These are phyloP conservation scores for Sminthopsis crassicaudata DNA, from an alignment of 2,113 vertebrate genomes.

Conservation along the genomic window DNA sequence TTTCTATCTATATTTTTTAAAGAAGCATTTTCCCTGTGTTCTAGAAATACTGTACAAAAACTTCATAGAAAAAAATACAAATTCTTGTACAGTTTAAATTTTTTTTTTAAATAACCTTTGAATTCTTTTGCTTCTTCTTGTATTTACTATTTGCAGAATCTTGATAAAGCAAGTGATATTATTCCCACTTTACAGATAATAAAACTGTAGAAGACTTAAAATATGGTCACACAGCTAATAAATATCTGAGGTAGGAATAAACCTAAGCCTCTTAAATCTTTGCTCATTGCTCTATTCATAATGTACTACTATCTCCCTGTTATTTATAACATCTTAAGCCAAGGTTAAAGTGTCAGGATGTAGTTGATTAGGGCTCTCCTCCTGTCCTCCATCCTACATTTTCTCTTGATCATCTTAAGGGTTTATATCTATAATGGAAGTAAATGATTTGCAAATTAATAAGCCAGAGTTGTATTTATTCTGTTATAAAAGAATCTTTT, in stretches of 20 bases:
- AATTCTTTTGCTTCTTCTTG: conserved; percentile 1
- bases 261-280: not conserved
- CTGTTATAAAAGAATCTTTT: conserved; percentile 27
- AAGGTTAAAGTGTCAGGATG: not conserved
- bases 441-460: conserved; percentile 29
- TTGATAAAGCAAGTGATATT: not conserved
- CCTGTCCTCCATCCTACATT: not conserved
- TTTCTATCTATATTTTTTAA: conserved; percentile 28
- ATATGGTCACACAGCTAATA: not conserved
- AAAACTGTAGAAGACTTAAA: not conserved
- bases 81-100: conserved; percentile 12
- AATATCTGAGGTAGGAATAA: not conserved
- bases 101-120: not conserved
- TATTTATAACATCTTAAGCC: not conserved
- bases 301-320: not conserved
- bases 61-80: conserved; percentile 45
- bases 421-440: not conserved
- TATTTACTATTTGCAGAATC: not conserved
- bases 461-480: conserved; percentile 49
- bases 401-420: not conserved
- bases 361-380: not conserved
- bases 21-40: not conserved
- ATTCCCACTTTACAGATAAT: not conserved
- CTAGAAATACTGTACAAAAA: conserved; percentile 31
- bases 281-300: not conserved